phyloP scores from a whole-genome alignment of 1,140 invertebrate species.

The Caenorhabditis tropicalis region DNA sequence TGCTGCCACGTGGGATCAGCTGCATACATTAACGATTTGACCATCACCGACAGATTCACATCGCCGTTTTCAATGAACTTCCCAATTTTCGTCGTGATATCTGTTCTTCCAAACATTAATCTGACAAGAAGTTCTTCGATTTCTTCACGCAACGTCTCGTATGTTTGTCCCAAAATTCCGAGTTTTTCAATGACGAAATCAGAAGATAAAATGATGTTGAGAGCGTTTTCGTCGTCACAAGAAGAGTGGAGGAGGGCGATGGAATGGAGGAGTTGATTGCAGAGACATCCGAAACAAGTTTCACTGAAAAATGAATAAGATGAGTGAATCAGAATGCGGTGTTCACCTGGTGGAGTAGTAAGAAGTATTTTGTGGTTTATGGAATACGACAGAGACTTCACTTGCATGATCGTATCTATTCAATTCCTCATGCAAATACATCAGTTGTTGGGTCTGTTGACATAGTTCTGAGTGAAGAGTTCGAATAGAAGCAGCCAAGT shows the following conservation, averaged over 20 bases:
- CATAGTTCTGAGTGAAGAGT: constrained; percentile 40
- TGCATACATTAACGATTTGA: constrained; percentile 40
- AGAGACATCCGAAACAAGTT: constrained; percentile 50
- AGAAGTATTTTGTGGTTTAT: constrained; percentile 11
- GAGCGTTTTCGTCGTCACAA: constrained; percentile 36
- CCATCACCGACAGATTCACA: constrained; percentile 15
- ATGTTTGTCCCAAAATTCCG: background rate
- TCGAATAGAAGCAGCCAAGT: background rate
- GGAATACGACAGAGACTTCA: background rate
- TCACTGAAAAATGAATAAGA: too few species aligned
- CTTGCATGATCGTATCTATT: constrained; percentile 8
- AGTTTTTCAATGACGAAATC: background rate
- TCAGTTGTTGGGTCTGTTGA: constrained; percentile 48
- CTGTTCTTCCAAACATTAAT: background rate
- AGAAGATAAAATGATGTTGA: background rate
- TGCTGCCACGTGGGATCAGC: constrained; percentile 4
- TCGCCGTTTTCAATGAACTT: background rate
- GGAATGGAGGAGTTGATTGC: constrained; percentile 44
- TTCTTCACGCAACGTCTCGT: background rate
- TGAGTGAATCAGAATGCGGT: too few species aligned
- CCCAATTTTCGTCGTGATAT: background rate
- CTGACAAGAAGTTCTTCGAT: background rate
- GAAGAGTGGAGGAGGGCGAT: constrained; percentile 28
- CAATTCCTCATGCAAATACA: constrained; percentile 28
- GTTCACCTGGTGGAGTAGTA: constrained; percentile 50